Evolutionary conservation across 2,113 vertebrate species (phyloP).

Genomic region (Rhinichthys klamathensis): DNA sequence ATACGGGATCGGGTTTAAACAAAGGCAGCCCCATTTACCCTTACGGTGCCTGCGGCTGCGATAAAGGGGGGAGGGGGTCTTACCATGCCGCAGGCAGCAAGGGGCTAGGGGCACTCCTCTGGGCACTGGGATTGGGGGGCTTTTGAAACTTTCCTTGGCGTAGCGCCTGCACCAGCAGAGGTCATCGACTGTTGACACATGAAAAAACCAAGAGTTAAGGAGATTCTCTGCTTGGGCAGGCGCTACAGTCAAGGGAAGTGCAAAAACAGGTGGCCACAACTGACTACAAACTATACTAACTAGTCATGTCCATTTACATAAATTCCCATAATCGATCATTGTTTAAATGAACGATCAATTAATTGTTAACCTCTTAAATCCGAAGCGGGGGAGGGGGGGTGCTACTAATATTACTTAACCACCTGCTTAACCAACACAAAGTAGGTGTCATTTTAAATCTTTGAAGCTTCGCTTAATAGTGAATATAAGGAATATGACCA

Average conservation of each 20-base stretch:
- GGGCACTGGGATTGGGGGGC: conserved; percentile 57
- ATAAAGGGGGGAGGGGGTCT: conserved; percentile 50
- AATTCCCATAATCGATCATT: too few species aligned
- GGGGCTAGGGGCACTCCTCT: conserved; percentile 64
- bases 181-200: conserved; percentile 70
- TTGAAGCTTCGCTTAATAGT: too few species aligned
- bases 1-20: conserved; percentile 61
- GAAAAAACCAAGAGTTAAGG: conserved; percentile 68
- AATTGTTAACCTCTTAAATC: too few species aligned
- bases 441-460: background rate
- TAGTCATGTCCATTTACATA: too few species aligned
- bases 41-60: conserved; percentile 28
- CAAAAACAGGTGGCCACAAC: conserved; percentile 31
- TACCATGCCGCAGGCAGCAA: conserved; percentile 66
- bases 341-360: too few species aligned
- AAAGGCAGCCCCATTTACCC: conserved; percentile 56
- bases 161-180: conserved; percentile 70
- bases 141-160: conserved; percentile 66
- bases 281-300: background rate
- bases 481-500: too few species aligned
- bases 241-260: conserved; percentile 60
- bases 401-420: too few species aligned
- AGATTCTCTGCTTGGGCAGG: conserved; percentile 67
- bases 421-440: too few species aligned
- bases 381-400: too few species aligned